Evolutionary conservation across 2,888 invertebrate species (phyloP).

Genomic region (Linhomoeus sp.): DNA sequence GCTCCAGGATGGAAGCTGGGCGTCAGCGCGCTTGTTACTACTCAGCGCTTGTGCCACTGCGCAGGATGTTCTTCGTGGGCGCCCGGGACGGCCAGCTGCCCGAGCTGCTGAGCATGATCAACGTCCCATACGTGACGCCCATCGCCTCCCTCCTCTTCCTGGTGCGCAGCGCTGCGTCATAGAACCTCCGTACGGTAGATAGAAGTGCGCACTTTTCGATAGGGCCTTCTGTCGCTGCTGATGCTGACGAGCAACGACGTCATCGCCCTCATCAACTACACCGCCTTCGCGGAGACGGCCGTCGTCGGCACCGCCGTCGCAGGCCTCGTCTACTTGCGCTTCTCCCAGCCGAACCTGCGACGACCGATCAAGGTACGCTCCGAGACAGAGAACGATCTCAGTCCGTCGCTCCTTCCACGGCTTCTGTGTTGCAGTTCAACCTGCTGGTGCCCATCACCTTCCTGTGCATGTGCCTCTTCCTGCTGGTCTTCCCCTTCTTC

Average conservation of each 20-base stretch:
- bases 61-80: constrained; percentile 35
- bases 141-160: constrained; percentile 32
- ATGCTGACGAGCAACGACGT: constrained; percentile 32
- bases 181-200: constrained; percentile 14
- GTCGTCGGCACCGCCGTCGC: constrained; percentile 32
- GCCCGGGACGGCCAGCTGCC: constrained; percentile 35
- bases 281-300: constrained; percentile 32
- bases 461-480: constrained; percentile 59
- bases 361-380: constrained; percentile 31
- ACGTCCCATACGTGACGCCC: constrained; percentile 32
- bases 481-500: constrained; percentile 63
- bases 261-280: constrained; percentile 34
- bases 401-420: too few species aligned
- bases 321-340: constrained; percentile 31
- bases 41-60: neutral
- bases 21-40: neutral
- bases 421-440: constrained; percentile 40
- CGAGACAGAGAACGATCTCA: neutral
- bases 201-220: constrained; percentile 11
- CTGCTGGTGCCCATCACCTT: constrained; percentile 60
- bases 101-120: constrained; percentile 32
- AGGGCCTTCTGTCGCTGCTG: constrained; percentile 28
- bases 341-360: constrained; percentile 19
- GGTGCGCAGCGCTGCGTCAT: constrained; percentile 19
- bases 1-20: neutral